phyloP scores from a whole-genome alignment of 1,140 invertebrate species.

The Mercenaria mercenaria region DNA sequence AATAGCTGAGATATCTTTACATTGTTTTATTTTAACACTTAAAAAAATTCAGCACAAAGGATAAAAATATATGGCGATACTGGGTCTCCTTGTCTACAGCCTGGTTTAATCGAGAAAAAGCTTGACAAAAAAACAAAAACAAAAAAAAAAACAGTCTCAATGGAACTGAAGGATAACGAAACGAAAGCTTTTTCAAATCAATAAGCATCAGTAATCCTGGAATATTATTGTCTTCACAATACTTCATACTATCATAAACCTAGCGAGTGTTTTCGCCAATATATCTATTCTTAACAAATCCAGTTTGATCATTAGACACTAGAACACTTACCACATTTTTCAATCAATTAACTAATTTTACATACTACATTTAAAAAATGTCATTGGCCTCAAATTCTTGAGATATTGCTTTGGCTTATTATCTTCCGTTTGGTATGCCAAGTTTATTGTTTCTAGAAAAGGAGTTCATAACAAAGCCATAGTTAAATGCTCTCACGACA shows the following conservation, averaged over 20 bases:
- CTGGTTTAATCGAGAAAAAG: too few species aligned
- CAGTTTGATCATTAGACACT: too few species aligned
- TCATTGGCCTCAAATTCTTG: slow-evolving; percentile 27
- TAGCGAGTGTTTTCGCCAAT: slow-evolving; percentile 46
- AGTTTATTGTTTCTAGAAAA: background rate
- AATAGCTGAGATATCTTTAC: too few species aligned
- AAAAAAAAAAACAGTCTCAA: slow-evolving; percentile 22
- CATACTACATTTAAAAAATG: slow-evolving; percentile 8
- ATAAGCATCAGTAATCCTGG: background rate
- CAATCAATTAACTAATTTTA: slow-evolving; percentile 18
- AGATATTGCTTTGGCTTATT: background rate
- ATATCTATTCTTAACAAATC: slow-evolving; percentile 23
- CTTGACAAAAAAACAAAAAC: too few species aligned
- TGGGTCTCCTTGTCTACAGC: too few species aligned
- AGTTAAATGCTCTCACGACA: slow-evolving; percentile 30
- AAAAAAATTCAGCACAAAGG: too few species aligned
- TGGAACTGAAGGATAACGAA: background rate
- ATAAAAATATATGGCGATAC: too few species aligned
- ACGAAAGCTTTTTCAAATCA: slow-evolving; percentile 26
- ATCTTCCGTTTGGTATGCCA: background rate
- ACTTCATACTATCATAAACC: too few species aligned
- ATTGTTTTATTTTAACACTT: too few species aligned
- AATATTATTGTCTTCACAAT: background rate
- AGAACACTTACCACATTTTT: slow-evolving; percentile 1
- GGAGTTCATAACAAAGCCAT: background rate